Base-by-base conservation (phyloP, 2,888 invertebrate species). In the Helleia helle region DNA sequence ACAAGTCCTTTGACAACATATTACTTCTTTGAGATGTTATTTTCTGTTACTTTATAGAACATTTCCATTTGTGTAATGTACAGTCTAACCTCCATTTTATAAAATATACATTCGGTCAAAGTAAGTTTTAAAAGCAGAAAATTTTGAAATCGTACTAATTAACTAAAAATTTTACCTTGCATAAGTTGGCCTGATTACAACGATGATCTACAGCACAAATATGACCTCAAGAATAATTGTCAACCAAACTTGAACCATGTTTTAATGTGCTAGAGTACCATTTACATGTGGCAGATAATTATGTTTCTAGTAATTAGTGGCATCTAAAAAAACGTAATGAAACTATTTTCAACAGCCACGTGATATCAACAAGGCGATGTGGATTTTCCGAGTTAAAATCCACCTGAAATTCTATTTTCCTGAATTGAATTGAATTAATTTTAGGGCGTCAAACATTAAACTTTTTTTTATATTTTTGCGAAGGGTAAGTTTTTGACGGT, bases 121-220 rank as follows among this genome's bases (percentile, higher is more conserved):
- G 6, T 34, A 8, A 11, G 18, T 34, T 34, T 18, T 22, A 22
- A 34, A 7, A 22, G 34, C 34, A 18, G 34, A 50, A 50, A 46
- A 44, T 42, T 43, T 40, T 30, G 43, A 46, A 41, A 49, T 47
- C 41, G 48, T 51, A 62, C 63, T 71, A 72, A 72, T 70, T 71
- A 73, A 71, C 65, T 65, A 60, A 62, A 70, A 70, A 62, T 64
- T 56, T 50, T 51, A 61, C 57, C 60, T 65, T 64, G 58, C 60
- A 56, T 54, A 43, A 43, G 54, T 57, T 58, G 61, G 56, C 54
- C 52, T 52, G 50, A 50, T 48, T 48, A 46, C 47, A 47, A 43
- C 48, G 44, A 52, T 41, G 46, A 38, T 41, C 14, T 22, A 22
- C 34, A 34, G 22, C 34, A 34, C 12, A 18, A 34, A 34, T 12